phyloP scores from a whole-genome alignment of 2,797 vertebrate genomes.

The Carcharodon carcharias region DNA sequence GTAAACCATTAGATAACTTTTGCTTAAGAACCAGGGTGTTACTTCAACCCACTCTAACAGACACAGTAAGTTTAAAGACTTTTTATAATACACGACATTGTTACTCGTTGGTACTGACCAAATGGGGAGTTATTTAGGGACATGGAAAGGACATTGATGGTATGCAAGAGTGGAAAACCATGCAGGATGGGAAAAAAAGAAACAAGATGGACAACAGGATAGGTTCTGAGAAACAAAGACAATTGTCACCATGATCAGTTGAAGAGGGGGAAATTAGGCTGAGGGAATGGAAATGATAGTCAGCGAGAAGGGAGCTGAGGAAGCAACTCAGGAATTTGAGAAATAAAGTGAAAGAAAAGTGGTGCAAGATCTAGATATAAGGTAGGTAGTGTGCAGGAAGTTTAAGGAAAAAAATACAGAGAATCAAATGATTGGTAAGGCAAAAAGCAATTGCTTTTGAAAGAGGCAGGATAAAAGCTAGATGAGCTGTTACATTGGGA shows the following conservation, averaged over 20 bases:
- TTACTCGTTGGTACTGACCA: slow-evolving; percentile 2
- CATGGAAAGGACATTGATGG: not conserved
- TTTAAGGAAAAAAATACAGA: not conserved
- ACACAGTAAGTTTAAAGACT: not conserved
- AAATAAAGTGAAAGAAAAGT: not conserved
- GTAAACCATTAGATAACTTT: not conserved
- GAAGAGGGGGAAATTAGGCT: not conserved
- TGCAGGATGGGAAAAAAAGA: not conserved
- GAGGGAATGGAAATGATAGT: not conserved
- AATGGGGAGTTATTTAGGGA: not conserved
- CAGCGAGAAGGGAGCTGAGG: not conserved
- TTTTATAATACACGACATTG: not conserved
- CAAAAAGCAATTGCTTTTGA: not conserved
- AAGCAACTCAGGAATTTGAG: not conserved
- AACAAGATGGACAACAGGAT: not conserved
- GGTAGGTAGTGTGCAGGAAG: not conserved
- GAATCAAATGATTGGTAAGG: not conserved
- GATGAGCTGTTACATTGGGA: not conserved
- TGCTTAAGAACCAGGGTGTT: not conserved
- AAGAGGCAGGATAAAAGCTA: not conserved
- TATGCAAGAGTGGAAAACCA: not conserved
- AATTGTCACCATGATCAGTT: not conserved
- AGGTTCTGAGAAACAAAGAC: not conserved
- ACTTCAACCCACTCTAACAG: not conserved
- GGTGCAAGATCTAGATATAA: not conserved